Conservation (phyloP, 2,797 vertebrate genomes). For the Coluber constrictor region DNA sequence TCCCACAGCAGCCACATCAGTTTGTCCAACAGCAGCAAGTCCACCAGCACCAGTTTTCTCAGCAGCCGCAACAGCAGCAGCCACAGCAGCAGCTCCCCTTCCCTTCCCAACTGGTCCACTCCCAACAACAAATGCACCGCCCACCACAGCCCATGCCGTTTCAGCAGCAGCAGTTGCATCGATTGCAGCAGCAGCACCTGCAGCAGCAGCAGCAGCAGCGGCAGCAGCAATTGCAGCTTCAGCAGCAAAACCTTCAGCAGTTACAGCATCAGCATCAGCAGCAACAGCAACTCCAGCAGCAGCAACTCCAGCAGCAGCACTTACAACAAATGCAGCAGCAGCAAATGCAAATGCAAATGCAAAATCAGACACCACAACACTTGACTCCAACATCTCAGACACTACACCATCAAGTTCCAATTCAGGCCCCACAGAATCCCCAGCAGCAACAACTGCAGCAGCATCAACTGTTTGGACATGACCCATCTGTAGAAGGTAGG, state of each 20-base stretch:
- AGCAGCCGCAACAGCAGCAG: constrained; percentile 69
- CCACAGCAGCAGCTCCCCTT: constrained; percentile 76
- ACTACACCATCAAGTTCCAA: constrained; percentile 68
- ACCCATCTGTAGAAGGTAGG: constrained; percentile 89
- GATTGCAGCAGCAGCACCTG: constrained; percentile 76
- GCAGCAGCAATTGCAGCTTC: constrained; percentile 74
- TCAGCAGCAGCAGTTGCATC: constrained; percentile 78
- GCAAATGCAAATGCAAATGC: constrained; percentile 70
- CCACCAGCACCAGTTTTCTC: constrained; percentile 72
- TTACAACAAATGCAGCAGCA: constrained; percentile 70
- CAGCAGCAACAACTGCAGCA: constrained; percentile 69
- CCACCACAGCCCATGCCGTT: constrained; percentile 73
- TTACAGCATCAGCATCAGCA: constrained; percentile 28
- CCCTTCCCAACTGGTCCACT: constrained; percentile 73
- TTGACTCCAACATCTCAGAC: constrained; percentile 67
- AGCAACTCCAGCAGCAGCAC: constrained; percentile 79
- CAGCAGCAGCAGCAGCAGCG: constrained; percentile 76
- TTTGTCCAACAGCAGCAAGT: constrained; percentile 69
- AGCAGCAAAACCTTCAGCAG: constrained; percentile 75
- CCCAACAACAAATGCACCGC: constrained; percentile 75
- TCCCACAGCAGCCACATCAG: constrained; percentile 64
- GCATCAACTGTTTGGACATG: constrained; percentile 87
- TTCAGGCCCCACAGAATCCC: constrained; percentile 69
- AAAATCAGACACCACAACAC: constrained; percentile 69
- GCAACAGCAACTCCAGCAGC: constrained; percentile 61